phyloP scores from a whole-genome alignment of 2,113 vertebrate species.

The Labrus mixtus region DNA sequence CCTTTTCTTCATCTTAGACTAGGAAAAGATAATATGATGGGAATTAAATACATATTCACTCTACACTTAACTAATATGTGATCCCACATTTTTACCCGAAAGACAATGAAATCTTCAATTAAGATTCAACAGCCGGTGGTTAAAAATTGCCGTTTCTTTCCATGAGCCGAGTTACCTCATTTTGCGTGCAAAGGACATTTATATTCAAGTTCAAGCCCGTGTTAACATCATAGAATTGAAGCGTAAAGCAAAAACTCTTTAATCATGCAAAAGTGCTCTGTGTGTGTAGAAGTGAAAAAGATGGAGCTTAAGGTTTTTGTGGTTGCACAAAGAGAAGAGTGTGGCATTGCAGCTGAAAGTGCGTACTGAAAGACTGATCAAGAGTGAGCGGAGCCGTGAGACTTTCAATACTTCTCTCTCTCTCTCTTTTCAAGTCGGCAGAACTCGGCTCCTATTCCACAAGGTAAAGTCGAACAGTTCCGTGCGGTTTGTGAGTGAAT shows the following conservation, averaged over 20 bases:
- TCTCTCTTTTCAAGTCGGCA: slow-evolving; percentile 52
- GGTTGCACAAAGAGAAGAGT: slow-evolving; percentile 17
- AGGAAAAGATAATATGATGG: slow-evolving; percentile 54
- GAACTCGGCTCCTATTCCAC: slow-evolving; percentile 54
- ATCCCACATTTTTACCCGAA: slow-evolving; percentile 43
- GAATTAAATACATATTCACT: slow-evolving; percentile 60
- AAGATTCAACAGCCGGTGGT: slow-evolving; percentile 1
- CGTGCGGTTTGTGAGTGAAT: slow-evolving; percentile 85
- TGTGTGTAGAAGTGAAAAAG: slow-evolving; percentile 5
- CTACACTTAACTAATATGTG: slow-evolving; percentile 39
- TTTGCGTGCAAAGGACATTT: slow-evolving; percentile 55
- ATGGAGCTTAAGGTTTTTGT: slow-evolving; percentile 33
- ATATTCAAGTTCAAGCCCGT: slow-evolving; percentile 62
- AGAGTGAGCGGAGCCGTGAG: slow-evolving; percentile 54
- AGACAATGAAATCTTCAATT: slow-evolving; percentile 46
- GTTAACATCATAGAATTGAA: slow-evolving; percentile 61
- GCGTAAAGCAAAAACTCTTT: slow-evolving; percentile 51
- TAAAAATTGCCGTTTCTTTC: slow-evolving; percentile 33
- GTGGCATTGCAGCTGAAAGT: slow-evolving; percentile 58
- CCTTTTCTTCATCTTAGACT: slow-evolving; percentile 54
- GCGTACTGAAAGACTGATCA: slow-evolving; percentile 49
- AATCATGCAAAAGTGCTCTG: slow-evolving; percentile 6
- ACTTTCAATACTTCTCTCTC: slow-evolving; percentile 43
- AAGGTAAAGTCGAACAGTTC: slow-evolving; percentile 81
- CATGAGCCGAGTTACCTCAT: slow-evolving; percentile 40